phyloP scores from a whole-genome alignment of 2,797 vertebrate genomes.

The Leucoraja ocellata region DNA sequence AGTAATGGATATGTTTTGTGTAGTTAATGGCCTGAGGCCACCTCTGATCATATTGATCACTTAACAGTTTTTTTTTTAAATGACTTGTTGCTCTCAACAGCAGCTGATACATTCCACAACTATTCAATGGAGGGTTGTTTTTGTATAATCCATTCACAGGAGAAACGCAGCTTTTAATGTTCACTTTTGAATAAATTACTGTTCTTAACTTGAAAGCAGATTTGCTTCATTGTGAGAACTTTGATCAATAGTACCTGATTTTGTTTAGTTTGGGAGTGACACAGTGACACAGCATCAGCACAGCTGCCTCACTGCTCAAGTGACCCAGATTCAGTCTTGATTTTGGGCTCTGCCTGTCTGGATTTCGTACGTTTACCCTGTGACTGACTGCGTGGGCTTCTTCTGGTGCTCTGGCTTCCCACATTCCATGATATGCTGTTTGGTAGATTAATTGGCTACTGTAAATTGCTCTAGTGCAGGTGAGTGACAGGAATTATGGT shows the following conservation, averaged over 20 bases:
- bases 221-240: not conserved
- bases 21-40: slow-evolving; percentile 1
- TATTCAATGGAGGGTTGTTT: not conserved
- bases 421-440: too few species aligned
- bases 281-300: too few species aligned
- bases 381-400: too few species aligned
- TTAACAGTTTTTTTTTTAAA: slow-evolving; percentile 21
- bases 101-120: slow-evolving; percentile 5
- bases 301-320: too few species aligned
- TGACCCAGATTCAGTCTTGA: too few species aligned
- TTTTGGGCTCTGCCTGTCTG: too few species aligned
- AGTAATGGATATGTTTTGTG: slow-evolving; percentile 28
- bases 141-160: not conserved
- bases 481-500: too few species aligned
- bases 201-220: not conserved
- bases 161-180: slow-evolving; percentile 8
- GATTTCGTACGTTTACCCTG: too few species aligned
- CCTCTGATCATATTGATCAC: slow-evolving; percentile 36
- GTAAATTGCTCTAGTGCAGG: too few species aligned
- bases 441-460: too few species aligned
- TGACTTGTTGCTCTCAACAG: not conserved
- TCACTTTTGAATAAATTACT: not conserved
- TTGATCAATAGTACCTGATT: not conserved
- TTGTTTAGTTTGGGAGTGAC: not conserved
- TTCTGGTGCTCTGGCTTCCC: too few species aligned